These are phyloP conservation scores for Caenorhabditis japonica DNA, from an alignment of 2,888 invertebrate species.

Conservation along the genomic window DNA sequence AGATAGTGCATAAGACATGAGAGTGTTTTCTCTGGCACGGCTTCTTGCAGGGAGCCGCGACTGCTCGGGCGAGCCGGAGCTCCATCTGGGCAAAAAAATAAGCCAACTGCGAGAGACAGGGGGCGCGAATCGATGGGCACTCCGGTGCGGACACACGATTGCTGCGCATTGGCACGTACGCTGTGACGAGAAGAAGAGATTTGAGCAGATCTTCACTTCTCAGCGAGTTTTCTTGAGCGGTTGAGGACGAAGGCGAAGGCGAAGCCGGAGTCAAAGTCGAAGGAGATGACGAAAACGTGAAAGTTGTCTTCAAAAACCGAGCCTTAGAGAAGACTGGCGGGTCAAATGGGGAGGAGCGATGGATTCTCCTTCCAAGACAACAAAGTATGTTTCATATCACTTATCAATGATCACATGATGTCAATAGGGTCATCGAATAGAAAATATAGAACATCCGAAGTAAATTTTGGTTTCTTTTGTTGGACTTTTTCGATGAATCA, in stretches of 20 bases:
- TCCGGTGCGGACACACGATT: conserved; percentile 44
- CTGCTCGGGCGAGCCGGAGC: too few relatives aligned
- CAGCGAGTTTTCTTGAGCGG: conserved; percentile 13
- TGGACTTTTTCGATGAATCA: too few relatives aligned
- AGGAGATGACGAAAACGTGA: conserved; percentile 7
- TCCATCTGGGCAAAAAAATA: conserved; percentile 16
- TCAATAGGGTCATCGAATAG: not conserved
- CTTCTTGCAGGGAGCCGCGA: conserved; percentile 30
- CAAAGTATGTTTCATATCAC: conserved; percentile 38
- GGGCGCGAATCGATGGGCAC: conserved; percentile 39
- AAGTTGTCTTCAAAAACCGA: too few relatives aligned
- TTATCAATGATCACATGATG: conserved; percentile 40
- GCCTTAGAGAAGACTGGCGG: conserved; percentile 26
- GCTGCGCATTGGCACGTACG: conserved; percentile 44
- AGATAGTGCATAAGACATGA: not conserved
- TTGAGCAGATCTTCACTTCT: conserved; percentile 24
- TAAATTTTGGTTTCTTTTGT: not conserved
- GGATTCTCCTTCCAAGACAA: conserved; percentile 10
- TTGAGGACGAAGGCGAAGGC: conserved; percentile 6
- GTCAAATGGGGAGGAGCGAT: not conserved
- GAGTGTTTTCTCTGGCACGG: conserved; percentile 11
- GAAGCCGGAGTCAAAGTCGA: conserved; percentile 16
- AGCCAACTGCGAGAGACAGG: conserved; percentile 32
- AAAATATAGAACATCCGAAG: conserved; percentile 1
- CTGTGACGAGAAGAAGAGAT: conserved; percentile 39